A percentile compares a stretch with the other conserved stretches of the same genome.
These are phyloP conservation scores for Ictalurus furcatus DNA, from an alignment of 2,113 vertebrate species.

Conservation along the genomic window DNA sequence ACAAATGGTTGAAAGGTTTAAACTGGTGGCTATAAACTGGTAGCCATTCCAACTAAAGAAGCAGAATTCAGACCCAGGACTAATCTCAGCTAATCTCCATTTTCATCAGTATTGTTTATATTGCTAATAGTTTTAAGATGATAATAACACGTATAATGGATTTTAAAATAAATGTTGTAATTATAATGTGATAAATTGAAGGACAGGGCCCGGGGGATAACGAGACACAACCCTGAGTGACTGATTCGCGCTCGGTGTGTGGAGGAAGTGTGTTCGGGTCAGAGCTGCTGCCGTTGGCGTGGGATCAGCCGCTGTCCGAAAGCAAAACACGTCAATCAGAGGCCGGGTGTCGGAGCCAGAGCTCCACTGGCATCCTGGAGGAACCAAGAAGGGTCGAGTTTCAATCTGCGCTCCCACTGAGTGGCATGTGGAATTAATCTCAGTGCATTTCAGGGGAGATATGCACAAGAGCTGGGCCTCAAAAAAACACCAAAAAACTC, in stretches of 20 bases:
- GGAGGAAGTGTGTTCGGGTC: conserved; percentile 43
- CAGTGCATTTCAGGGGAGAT: conserved; percentile 14
- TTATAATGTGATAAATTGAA: neutral
- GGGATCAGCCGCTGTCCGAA: conserved; percentile 22
- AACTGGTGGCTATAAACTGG: neutral
- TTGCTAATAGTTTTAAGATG: neutral
- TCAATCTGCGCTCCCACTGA: neutral
- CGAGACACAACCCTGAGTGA: neutral
- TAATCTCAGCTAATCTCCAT: neutral
- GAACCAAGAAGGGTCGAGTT: neutral
- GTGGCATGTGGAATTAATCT: conserved; percentile 46
- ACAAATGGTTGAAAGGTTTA: neutral
- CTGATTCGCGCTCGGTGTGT: conserved; percentile 21
- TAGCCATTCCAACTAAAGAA: neutral
- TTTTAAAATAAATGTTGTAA: neutral
- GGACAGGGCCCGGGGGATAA: neutral
- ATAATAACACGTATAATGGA: neutral
- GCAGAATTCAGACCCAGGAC: neutral
- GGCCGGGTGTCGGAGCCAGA: neutral
- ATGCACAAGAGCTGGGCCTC: neutral
- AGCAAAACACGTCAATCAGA: conserved; percentile 50
- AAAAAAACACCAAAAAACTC: neutral
- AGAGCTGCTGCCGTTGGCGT: conserved; percentile 29
- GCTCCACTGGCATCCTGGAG: conserved; percentile 5
- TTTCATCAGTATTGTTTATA: neutral